These are phyloP conservation scores for Okamejei kenojei DNA, from an alignment of 2,797 vertebrate species.

Conservation along the genomic window DNA sequence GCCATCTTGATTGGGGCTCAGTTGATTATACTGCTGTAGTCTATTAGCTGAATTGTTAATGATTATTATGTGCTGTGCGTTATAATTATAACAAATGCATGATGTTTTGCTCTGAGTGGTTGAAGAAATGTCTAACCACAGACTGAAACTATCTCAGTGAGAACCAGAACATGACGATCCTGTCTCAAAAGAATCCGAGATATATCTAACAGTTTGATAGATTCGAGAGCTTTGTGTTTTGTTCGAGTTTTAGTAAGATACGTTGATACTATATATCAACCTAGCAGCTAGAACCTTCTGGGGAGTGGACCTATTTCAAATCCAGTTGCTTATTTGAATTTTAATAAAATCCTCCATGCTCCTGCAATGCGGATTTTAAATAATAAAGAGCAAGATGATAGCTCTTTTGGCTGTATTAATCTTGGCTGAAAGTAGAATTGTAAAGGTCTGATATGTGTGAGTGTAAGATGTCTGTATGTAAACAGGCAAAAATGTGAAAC, in stretches of 20 bases:
- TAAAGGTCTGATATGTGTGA: not conserved
- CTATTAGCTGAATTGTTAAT: not conserved
- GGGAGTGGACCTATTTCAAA: not conserved
- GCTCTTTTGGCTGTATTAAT: not conserved
- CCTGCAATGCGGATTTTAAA: not conserved
- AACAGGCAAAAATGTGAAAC: not conserved
- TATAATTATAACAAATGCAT: not conserved
- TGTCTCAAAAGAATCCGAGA: not conserved
- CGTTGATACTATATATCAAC: not conserved
- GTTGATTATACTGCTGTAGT: conserved; percentile 3
- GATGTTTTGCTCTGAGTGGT: not conserved
- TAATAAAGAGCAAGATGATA: not conserved
- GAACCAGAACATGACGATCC: not conserved
- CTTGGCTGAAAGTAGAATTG: not conserved
- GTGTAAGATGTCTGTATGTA: not conserved
- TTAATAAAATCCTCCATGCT: conserved; percentile 8
- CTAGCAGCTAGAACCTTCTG: not conserved
- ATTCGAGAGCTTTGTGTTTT: not conserved
- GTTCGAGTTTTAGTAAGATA: not conserved
- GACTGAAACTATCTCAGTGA: not conserved
- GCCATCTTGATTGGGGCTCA: not conserved
- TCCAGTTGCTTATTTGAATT: not conserved
- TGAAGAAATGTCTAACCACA: not conserved
- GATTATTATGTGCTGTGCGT: not conserved
- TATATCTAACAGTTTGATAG: not conserved